Evolutionary conservation across 2,888 invertebrate species (phyloP).

Genomic region (Unio pictorum): DNA sequence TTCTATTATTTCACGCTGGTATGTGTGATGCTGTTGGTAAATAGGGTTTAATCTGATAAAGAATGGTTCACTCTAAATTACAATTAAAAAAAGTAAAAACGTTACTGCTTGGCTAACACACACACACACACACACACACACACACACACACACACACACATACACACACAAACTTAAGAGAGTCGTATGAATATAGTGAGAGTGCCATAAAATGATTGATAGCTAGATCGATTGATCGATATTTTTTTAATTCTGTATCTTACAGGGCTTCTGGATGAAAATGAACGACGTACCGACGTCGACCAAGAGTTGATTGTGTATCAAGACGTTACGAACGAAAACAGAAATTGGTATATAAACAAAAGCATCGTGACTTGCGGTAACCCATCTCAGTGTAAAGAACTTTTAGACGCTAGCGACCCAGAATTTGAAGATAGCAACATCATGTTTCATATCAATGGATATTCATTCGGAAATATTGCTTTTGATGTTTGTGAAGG

Average conservation of each 20-base stretch:
- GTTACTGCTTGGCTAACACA: no score
- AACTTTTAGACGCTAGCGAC: slow-evolving; percentile 26
- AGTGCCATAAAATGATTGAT: not conserved
- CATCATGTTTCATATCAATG: slow-evolving; percentile 44
- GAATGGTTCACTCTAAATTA: no score
- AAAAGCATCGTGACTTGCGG: slow-evolving; percentile 37
- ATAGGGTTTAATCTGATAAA: no score
- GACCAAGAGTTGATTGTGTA: slow-evolving; percentile 43
- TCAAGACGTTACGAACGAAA: slow-evolving; percentile 47
- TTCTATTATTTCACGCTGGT: no score
- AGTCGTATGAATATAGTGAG: not conserved
- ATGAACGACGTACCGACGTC: slow-evolving; percentile 36
- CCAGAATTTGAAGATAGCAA: slow-evolving; percentile 35
- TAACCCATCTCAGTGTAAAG: slow-evolving; percentile 29
- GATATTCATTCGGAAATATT: slow-evolving; percentile 43
- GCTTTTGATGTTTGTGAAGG: slow-evolving; percentile 42
- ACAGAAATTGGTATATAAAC: slow-evolving; percentile 35
- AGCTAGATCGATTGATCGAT: not conserved
- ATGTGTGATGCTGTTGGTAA: no score
- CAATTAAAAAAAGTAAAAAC: no score
- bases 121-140: no score
- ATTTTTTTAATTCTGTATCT: not conserved
- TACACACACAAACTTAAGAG: not conserved
- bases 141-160: no score
- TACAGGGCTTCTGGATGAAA: slow-evolving; percentile 26